Percentiles rank a stretch among this genome's conserved stretches.
Conservation (phyloP, 2,113 vertebrate species). For the Oryzias woworae region DNA sequence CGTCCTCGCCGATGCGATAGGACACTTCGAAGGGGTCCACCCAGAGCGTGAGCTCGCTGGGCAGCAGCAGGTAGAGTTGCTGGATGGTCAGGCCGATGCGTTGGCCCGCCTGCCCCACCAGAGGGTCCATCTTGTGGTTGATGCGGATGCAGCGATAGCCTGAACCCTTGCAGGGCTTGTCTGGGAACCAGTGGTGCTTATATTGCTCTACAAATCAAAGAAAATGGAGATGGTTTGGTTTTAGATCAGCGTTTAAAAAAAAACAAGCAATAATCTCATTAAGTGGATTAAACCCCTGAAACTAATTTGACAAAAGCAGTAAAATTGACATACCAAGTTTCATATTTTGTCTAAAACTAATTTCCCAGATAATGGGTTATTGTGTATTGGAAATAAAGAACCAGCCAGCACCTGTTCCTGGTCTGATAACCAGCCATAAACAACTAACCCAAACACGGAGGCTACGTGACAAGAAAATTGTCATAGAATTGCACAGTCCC, state of each 20-base stretch:
- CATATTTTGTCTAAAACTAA: too few species aligned
- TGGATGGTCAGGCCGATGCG: slow-evolving; percentile 97
- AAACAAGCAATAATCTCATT: background rate
- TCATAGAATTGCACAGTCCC: slow-evolving; percentile 66
- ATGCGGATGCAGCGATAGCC: slow-evolving; percentile 99
- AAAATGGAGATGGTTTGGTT: background rate
- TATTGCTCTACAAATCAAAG: slow-evolving; percentile 87
- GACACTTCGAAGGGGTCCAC: slow-evolving; percentile 99
- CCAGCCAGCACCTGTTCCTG: slow-evolving; percentile 36
- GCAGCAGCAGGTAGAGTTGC: slow-evolving; percentile 97
- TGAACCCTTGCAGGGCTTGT: slow-evolving; percentile 96
- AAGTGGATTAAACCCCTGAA: background rate
- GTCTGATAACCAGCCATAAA: slow-evolving; percentile 67
- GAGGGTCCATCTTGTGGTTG: slow-evolving; percentile 99
- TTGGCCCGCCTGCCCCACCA: slow-evolving; percentile 95
- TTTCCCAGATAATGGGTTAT: too few species aligned
- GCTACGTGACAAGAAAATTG: slow-evolving; percentile 64
- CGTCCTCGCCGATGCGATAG: slow-evolving; percentile 98
- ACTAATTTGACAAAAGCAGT: too few species aligned
- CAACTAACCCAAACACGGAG: slow-evolving; percentile 23
- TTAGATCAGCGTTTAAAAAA: slow-evolving; percentile 4
- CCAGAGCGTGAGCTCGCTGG: slow-evolving; percentile 99
- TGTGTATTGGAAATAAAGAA: slow-evolving; percentile 5
- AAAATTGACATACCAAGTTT: too few species aligned
- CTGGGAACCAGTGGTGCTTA: slow-evolving; percentile 99